A percentile compares a stretch with the other conserved stretches of the same genome.
Evolutionary conservation across 2,888 invertebrate genomes (phyloP).

Genomic region (Elgonia sp.): DNA sequence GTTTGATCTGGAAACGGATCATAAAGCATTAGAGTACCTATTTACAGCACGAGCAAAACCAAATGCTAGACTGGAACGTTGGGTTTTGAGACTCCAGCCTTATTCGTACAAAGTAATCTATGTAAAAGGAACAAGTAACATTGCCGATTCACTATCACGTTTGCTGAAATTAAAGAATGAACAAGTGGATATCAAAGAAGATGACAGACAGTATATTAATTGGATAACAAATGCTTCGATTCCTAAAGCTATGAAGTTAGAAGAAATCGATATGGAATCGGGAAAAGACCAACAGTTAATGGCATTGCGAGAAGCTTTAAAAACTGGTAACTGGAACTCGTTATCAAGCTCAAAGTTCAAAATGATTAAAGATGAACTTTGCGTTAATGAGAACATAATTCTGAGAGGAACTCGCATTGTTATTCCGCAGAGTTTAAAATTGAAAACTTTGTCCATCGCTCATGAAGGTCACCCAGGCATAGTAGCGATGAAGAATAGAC

Average conservation of each 20-base stretch:
- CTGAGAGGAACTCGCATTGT: conserved; percentile 73
- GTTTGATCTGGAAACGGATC: conserved; percentile 84
- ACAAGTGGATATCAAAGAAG: background rate
- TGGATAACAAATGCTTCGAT: conserved; percentile 9
- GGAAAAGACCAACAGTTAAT: conserved; percentile 43
- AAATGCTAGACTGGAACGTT: conserved; percentile 82
- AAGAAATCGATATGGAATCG: conserved; percentile 55
- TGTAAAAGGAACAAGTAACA: conserved; percentile 54
- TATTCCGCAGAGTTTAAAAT: conserved; percentile 42
- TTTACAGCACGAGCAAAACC: conserved; percentile 82
- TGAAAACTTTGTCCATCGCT: conserved; percentile 51
- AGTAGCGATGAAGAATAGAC: conserved; percentile 14
- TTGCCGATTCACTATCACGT: conserved; percentile 57
- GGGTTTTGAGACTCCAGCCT: conserved; percentile 81
- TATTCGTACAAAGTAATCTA: conserved; percentile 75
- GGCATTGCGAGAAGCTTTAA: conserved; percentile 46
- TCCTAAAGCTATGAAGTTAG: conserved; percentile 37
- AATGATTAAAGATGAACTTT: conserved; percentile 70
- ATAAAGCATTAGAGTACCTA: conserved; percentile 84
- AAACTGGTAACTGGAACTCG: conserved; percentile 46
- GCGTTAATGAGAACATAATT: conserved; percentile 57
- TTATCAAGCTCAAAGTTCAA: conserved; percentile 52
- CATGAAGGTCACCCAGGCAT: conserved; percentile 77
- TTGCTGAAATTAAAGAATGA: conserved; percentile 7
- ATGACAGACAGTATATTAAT: conserved; percentile 15